Conservation (phyloP, 2,797 vertebrate genomes). For the Chiloscyllium punctatum region DNA sequence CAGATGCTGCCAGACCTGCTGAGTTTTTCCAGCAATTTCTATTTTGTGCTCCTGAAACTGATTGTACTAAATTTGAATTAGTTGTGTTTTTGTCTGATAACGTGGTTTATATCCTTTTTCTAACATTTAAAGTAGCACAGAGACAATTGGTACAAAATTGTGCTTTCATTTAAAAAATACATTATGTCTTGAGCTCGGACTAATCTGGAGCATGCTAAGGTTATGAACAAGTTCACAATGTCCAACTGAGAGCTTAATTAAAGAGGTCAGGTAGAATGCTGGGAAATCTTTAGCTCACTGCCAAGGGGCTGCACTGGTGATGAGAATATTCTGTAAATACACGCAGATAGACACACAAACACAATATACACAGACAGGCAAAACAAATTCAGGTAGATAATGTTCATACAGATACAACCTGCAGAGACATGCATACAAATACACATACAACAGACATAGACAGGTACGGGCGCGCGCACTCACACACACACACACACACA, state of each 20-base stretch:
- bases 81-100: background rate
- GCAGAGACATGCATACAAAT: background rate
- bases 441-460: background rate
- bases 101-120: background rate
- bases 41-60: background rate
- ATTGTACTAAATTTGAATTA: too few relatives aligned
- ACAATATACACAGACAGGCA: too few relatives aligned
- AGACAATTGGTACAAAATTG: background rate
- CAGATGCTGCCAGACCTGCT: too few relatives aligned
- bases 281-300: background rate
- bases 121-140: background rate
- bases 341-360: too few relatives aligned
- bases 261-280: constrained; percentile 52
- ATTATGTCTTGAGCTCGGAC: background rate
- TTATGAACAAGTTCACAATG: constrained; percentile 56
- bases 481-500: background rate
- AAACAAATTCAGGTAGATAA: background rate
- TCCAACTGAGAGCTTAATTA: constrained; percentile 74
- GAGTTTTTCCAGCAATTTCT: too few relatives aligned
- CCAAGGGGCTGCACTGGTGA: background rate
- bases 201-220: constrained; percentile 48
- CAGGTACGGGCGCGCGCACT: background rate
- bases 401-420: background rate
- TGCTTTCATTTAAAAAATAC: background rate
- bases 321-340: too few relatives aligned